These are phyloP conservation scores for Oryzias curvinotus DNA, from an alignment of 2,113 vertebrate species.

Conservation along the genomic window DNA sequence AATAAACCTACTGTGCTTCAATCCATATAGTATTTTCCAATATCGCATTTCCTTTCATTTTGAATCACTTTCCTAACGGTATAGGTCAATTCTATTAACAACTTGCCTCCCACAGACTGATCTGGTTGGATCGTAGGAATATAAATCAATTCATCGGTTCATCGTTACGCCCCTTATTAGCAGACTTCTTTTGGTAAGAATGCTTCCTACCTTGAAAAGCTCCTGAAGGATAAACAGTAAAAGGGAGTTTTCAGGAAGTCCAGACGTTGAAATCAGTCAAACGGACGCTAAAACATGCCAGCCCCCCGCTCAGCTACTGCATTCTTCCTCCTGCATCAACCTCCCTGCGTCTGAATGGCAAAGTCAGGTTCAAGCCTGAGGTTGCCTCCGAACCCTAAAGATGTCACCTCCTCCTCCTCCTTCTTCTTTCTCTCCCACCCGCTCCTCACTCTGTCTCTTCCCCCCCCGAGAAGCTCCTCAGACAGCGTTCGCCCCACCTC, in stretches of 20 bases:
- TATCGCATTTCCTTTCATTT: no score
- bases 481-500: conserved; percentile 72
- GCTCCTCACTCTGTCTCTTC: conserved; percentile 65
- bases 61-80: no score
- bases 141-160: no score
- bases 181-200: no score
- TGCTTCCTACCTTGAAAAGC: conserved; percentile 53
- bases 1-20: no score
- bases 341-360: conserved; percentile 61
- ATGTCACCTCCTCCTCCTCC: conserved; percentile 69
- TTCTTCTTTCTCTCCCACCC: conserved; percentile 40
- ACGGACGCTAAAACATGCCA: conserved; percentile 56
- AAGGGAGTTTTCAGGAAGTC: conserved; percentile 52
- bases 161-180: no score
- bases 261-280: conserved; percentile 47
- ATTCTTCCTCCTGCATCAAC: conserved; percentile 59
- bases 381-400: conserved; percentile 72
- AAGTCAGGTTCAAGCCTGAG: conserved; percentile 74
- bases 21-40: no score
- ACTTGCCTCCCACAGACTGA: no score
- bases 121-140: no score
- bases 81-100: no score
- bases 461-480: conserved; percentile 66
- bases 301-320: conserved; percentile 52
- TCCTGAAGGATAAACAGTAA: conserved; percentile 41